These are phyloP conservation scores for Zaprionus gabonicus DNA, from an alignment of 1,140 invertebrate species.

Conservation along the genomic window DNA sequence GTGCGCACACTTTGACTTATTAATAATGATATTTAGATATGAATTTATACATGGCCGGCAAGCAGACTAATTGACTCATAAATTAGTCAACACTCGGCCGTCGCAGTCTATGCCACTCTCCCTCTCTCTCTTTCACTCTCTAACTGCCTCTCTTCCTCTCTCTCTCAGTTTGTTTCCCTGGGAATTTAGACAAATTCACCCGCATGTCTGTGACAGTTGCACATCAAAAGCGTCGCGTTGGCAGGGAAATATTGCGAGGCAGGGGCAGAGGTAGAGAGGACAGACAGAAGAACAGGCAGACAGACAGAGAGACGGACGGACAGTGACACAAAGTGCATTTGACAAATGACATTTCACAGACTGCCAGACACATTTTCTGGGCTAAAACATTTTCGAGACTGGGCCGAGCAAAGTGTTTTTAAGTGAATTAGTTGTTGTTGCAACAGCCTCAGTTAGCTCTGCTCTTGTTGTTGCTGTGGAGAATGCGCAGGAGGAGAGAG, in stretches of 20 bases:
- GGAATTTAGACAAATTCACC: slow-evolving; percentile 75
- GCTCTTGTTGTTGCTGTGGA: slow-evolving; percentile 22
- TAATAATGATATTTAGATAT: slow-evolving; percentile 59
- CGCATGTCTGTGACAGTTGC: slow-evolving; percentile 78
- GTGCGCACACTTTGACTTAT: slow-evolving; percentile 17
- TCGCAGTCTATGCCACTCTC: neutral
- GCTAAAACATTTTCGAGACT: slow-evolving; percentile 57
- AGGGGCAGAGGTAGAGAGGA: slow-evolving; percentile 30
- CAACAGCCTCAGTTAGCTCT: neutral
- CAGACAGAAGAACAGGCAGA: slow-evolving; percentile 47
- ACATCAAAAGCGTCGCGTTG: slow-evolving; percentile 53
- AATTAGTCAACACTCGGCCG: slow-evolving; percentile 54
- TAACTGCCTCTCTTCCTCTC: neutral
- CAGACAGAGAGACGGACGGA: slow-evolving; percentile 37
- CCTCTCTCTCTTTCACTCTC: neutral
- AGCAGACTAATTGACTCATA: slow-evolving; percentile 79
- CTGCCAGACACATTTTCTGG: slow-evolving; percentile 67
- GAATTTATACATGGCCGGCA: slow-evolving; percentile 61
- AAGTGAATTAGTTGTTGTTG: slow-evolving; percentile 76
- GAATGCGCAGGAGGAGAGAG: neutral
- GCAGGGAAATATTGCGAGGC: slow-evolving; percentile 18
- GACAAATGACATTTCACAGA: slow-evolving; percentile 83
- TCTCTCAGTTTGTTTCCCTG: slow-evolving; percentile 23
- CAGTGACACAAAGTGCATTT: slow-evolving; percentile 81
- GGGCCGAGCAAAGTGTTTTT: slow-evolving; percentile 72